phyloP scores from a whole-genome alignment of 2,888 invertebrate genomes.

The Onthophagus sagittarius region DNA sequence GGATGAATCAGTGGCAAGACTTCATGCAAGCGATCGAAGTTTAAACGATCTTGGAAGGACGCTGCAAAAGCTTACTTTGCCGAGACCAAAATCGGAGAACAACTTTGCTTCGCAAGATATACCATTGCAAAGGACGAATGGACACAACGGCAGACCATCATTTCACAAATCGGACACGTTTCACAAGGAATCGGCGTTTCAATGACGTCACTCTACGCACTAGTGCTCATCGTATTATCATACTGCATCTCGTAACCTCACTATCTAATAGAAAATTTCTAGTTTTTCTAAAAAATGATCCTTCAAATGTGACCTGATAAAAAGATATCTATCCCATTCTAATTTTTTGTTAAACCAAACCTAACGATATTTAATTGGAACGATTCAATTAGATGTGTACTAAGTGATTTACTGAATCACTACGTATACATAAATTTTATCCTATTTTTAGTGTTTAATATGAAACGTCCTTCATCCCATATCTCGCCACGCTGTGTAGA shows the following conservation, averaged over 20 bases:
- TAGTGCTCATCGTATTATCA: slow-evolving; percentile 48
- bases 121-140: slow-evolving; percentile 57
- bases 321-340: not conserved
- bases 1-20: slow-evolving; percentile 62
- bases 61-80: slow-evolving; percentile 66
- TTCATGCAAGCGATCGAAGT: slow-evolving; percentile 45
- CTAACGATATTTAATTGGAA: not conserved
- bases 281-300: not conserved
- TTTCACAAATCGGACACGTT: slow-evolving; percentile 80
- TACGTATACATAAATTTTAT: no score
- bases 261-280: not conserved
- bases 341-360: not conserved
- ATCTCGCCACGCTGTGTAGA: not conserved
- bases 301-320: not conserved
- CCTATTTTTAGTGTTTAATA: not conserved
- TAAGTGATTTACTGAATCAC: no score
- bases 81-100: slow-evolving; percentile 79
- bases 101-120: slow-evolving; percentile 65
- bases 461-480: slow-evolving; percentile 1
- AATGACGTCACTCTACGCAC: slow-evolving; percentile 72
- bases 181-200: slow-evolving; percentile 63
- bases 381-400: no score
- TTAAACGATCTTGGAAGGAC: slow-evolving; percentile 65
- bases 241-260: slow-evolving; percentile 14
- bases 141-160: slow-evolving; percentile 55